Conservation (phyloP, 2,888 invertebrate genomes). For the Caenorhabditis becei region DNA sequence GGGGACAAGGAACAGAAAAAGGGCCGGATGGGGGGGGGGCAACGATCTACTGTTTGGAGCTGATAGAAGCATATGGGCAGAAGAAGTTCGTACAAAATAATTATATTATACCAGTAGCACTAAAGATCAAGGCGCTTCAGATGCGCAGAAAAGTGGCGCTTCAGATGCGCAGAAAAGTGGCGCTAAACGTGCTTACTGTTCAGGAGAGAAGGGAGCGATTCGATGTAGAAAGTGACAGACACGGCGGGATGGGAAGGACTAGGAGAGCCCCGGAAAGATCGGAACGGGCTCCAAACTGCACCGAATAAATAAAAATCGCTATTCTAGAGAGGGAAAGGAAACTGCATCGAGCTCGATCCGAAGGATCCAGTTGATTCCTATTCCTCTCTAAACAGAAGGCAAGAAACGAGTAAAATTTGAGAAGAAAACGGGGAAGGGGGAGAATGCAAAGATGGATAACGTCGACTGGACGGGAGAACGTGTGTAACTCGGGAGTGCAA, state of each 20-base stretch:
- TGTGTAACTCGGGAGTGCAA: slow-evolving; percentile 37
- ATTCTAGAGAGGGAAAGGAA: slow-evolving; percentile 10
- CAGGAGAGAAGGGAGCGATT: slow-evolving; percentile 27
- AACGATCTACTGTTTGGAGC: slow-evolving; percentile 28
- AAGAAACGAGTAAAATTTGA: slow-evolving; percentile 52
- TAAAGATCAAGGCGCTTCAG: slow-evolving; percentile 59
- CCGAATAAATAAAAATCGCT: slow-evolving; percentile 38
- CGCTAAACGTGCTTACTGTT: slow-evolving; percentile 48
- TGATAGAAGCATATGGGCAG: slow-evolving; percentile 47
- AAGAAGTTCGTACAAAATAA: slow-evolving; percentile 56
- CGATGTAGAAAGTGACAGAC: slow-evolving; percentile 48
- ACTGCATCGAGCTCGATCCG: neutral
- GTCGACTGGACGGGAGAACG: slow-evolving; percentile 32
- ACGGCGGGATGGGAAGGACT: slow-evolving; percentile 23
- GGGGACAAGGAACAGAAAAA: slow-evolving; percentile 14
- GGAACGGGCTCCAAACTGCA: neutral
- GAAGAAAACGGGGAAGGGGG: slow-evolving; percentile 13
- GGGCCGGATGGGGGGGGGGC: neutral
- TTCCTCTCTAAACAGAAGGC: slow-evolving; percentile 38
- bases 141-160: slow-evolving; percentile 21
- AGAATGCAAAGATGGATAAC: slow-evolving; percentile 32
- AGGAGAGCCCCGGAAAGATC: slow-evolving; percentile 1
- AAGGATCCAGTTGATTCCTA: slow-evolving; percentile 3
- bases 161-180: slow-evolving; percentile 15
- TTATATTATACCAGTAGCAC: slow-evolving; percentile 65